A percentile compares a stretch with the other conserved stretches of the same genome.
Evolutionary conservation across 2,888 invertebrate species (phyloP).

Genomic region (Lathronympha strigana): DNA sequence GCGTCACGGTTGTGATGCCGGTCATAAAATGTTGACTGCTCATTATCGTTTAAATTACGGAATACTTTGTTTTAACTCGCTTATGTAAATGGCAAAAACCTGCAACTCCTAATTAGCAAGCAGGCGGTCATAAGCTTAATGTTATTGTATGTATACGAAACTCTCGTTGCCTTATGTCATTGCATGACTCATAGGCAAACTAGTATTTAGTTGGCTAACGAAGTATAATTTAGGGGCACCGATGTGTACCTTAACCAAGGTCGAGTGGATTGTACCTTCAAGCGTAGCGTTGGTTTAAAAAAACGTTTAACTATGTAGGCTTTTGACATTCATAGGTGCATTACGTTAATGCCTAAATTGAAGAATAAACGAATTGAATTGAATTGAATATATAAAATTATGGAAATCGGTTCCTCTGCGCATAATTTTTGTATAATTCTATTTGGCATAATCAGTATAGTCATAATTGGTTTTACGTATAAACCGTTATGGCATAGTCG

Average conservation of each 20-base stretch:
- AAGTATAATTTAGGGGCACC: slow-evolving; percentile 4
- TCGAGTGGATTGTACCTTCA: background rate
- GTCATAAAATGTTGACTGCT: slow-evolving; percentile 5
- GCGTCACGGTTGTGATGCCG: background rate
- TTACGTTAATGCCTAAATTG: too few species aligned
- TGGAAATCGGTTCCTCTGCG: too few species aligned
- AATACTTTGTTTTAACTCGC: slow-evolving; percentile 7
- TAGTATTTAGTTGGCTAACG: slow-evolving; percentile 1
- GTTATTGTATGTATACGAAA: slow-evolving; percentile 4
- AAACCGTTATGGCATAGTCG: too few species aligned
- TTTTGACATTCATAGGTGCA: too few species aligned
- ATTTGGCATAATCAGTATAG: too few species aligned
- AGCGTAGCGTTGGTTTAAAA: too few species aligned
- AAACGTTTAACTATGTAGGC: too few species aligned
- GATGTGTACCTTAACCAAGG: slow-evolving; percentile 1
- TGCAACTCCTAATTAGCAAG: slow-evolving; percentile 18
- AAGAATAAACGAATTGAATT: too few species aligned
- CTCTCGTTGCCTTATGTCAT: slow-evolving; percentile 14
- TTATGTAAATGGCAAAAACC: slow-evolving; percentile 17
- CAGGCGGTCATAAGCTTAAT: slow-evolving; percentile 4
- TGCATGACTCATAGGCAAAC: slow-evolving; percentile 16
- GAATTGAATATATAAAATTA: too few species aligned
- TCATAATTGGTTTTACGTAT: too few species aligned
- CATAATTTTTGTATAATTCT: too few species aligned
- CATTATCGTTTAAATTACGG: slow-evolving; percentile 18